These are phyloP conservation scores for Charanyca ferruginea DNA, from an alignment of 2,888 invertebrate species.

Conservation along the genomic window DNA sequence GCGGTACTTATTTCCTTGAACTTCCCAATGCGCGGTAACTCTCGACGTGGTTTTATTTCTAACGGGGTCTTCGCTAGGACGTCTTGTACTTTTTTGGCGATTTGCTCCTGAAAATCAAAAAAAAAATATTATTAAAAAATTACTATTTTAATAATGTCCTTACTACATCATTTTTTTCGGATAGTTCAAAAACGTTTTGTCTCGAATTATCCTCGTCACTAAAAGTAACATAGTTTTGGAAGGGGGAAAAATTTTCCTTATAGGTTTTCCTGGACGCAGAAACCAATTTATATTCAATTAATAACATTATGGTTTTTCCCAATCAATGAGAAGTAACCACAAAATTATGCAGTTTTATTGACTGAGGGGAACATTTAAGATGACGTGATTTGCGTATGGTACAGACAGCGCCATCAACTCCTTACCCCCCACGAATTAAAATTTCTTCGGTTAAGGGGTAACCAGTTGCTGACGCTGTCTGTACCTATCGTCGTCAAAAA, in stretches of 20 bases:
- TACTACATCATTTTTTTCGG: neutral
- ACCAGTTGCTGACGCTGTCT: too few relatives aligned
- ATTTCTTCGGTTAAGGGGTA: too few relatives aligned
- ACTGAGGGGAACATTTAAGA: too few relatives aligned
- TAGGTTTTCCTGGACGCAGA: constrained; percentile 1
- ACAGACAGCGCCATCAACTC: too few relatives aligned
- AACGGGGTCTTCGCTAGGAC: constrained; percentile 95
- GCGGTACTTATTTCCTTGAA: constrained; percentile 73
- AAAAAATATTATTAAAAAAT: neutral
- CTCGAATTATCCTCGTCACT: neutral
- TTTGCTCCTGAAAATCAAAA: constrained; percentile 91
- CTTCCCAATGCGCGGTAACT: constrained; percentile 79
- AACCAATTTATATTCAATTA: neutral
- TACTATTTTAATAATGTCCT: neutral
- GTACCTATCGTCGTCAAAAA: too few relatives aligned
- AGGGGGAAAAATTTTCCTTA: neutral
- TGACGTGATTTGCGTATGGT: too few relatives aligned
- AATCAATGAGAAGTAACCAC: neutral
- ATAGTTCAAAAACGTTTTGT: neutral
- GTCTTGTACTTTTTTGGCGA: constrained; percentile 93
- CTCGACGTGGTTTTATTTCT: constrained; percentile 85
- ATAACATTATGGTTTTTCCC: neutral
- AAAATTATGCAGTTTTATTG: too few relatives aligned
- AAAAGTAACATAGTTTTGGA: too few relatives aligned
- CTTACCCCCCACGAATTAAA: too few relatives aligned